Conservation (phyloP, 2,888 invertebrate genomes). For the Dichetophora obliterata region DNA sequence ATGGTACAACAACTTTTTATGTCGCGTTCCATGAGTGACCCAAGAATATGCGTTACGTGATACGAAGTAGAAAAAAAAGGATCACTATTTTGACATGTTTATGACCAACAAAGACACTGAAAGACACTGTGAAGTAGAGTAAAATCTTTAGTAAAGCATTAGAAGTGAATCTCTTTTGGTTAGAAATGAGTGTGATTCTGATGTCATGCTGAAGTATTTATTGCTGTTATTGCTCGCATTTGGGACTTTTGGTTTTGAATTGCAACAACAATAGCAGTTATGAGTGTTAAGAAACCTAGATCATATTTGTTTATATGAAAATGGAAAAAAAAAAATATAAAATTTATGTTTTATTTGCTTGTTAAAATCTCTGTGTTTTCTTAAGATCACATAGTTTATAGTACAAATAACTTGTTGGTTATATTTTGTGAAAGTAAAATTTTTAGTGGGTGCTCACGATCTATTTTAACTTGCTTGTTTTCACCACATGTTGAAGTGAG, state of each 20-base stretch:
- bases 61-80: slow-evolving; percentile 25
- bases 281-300: not conserved
- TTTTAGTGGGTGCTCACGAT: too few species aligned
- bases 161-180: not conserved
- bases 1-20: not conserved
- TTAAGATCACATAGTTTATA: too few species aligned
- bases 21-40: slow-evolving; percentile 26
- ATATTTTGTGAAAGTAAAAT: too few species aligned
- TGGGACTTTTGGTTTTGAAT: slow-evolving; percentile 43
- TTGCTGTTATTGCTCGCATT: slow-evolving; percentile 38
- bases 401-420: not conserved
- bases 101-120: slow-evolving; percentile 19
- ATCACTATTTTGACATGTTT: slow-evolving; percentile 45
- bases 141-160: not conserved
- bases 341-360: slow-evolving; percentile 31
- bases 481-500: not conserved
- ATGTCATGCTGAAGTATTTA: slow-evolving; percentile 50
- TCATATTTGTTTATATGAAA: not conserved
- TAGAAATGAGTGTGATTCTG: slow-evolving; percentile 26
- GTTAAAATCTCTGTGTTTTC: too few species aligned
- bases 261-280: slow-evolving; percentile 39
- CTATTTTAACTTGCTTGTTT: not conserved
- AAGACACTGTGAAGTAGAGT: not conserved
- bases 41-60: not conserved
- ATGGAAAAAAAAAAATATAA: not conserved